These are phyloP conservation scores for Aporrectodea caliginosa DNA, from an alignment of 1,140 invertebrate species.

Conservation along the genomic window DNA sequence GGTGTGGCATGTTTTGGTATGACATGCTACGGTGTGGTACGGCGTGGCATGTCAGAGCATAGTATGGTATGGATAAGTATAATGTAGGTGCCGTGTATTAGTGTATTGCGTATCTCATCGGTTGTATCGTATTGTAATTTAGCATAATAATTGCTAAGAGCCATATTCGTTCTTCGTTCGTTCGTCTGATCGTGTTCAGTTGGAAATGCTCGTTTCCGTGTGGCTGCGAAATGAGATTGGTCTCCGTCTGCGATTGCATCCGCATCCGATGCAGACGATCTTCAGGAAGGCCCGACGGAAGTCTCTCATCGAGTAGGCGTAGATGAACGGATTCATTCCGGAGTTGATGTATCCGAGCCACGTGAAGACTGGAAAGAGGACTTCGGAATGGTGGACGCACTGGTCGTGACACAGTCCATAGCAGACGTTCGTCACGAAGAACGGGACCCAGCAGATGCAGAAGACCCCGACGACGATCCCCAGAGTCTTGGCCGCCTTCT, in stretches of 20 bases:
- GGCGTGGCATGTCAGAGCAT: too few relatives aligned
- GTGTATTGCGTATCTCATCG: too few relatives aligned
- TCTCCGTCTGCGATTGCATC: not conserved
- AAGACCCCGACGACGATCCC: slow-evolving; percentile 40
- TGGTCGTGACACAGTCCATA: slow-evolving; percentile 28
- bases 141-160: too few relatives aligned
- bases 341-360: slow-evolving; percentile 70
- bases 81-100: too few relatives aligned
- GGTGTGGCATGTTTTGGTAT: too few relatives aligned
- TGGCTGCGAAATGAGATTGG: not conserved
- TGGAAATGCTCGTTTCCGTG: not conserved
- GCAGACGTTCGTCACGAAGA: slow-evolving; percentile 37
- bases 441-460: slow-evolving; percentile 39
- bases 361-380: slow-evolving; percentile 42
- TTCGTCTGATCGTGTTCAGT: too few relatives aligned
- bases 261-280: slow-evolving; percentile 33
- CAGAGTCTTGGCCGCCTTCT: slow-evolving; percentile 58
- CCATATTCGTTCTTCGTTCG: too few relatives aligned
- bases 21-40: too few relatives aligned
- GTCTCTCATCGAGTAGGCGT: slow-evolving; percentile 92
- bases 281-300: slow-evolving; percentile 70
- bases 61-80: too few relatives aligned
- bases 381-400: slow-evolving; percentile 22
- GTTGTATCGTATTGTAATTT: too few relatives aligned
- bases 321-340: slow-evolving; percentile 95